Conservation (phyloP, 2,888 invertebrate genomes). For the Cheilosia scutellata region DNA sequence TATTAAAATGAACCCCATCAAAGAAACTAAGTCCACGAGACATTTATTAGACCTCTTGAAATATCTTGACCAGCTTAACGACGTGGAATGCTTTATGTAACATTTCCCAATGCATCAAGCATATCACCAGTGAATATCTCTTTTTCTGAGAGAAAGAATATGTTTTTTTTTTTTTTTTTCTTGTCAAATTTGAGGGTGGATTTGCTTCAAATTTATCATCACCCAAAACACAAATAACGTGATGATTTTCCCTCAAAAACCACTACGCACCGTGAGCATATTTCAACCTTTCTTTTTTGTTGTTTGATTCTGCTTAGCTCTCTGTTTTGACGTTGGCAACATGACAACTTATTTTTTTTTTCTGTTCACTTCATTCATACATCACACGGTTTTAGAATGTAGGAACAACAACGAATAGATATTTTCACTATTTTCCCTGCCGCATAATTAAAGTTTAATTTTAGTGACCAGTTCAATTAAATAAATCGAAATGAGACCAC, state of each 20-base stretch:
- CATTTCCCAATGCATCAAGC: constrained; percentile 47
- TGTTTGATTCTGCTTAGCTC: constrained; percentile 20
- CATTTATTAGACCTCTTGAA: constrained; percentile 39
- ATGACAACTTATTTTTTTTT: constrained; percentile 48
- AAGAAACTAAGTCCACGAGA: constrained; percentile 38
- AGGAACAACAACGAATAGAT: constrained; percentile 34
- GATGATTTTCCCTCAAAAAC: constrained; percentile 30
- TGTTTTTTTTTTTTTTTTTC: neutral
- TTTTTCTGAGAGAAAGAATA: neutral
- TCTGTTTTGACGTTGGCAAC: constrained; percentile 56
- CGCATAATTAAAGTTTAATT: constrained; percentile 69
- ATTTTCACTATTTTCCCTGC: constrained; percentile 39
- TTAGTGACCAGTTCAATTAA: constrained; percentile 72
- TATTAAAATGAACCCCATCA: neutral
- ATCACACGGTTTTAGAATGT: constrained; percentile 41
- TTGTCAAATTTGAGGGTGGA: constrained; percentile 24
- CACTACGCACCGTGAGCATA: neutral
- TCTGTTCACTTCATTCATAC: constrained; percentile 71
- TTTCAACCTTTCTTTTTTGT: constrained; percentile 10
- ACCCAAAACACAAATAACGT: constrained; percentile 30
- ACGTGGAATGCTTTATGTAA: constrained; percentile 52
- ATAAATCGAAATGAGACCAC: constrained; percentile 68
- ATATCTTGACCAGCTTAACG: constrained; percentile 26
- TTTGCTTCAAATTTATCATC: constrained; percentile 15
- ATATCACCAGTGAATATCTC: constrained; percentile 23